phyloP scores from a whole-genome alignment of 2,113 vertebrate species.

The Fregetta grallaria region DNA sequence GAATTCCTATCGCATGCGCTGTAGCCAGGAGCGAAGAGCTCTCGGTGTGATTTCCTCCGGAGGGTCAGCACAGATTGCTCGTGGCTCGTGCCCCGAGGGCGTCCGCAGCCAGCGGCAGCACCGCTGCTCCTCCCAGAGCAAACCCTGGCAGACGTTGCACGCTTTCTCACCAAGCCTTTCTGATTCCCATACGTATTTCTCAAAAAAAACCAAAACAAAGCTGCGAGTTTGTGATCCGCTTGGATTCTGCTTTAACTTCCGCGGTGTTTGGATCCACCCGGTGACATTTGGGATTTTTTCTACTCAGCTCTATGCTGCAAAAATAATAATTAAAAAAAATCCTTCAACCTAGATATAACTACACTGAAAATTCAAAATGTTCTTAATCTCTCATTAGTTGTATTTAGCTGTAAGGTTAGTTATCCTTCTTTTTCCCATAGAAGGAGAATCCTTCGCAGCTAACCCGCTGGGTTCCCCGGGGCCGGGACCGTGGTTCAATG shows the following conservation, averaged over 20 bases:
- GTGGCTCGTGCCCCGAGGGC: background rate
- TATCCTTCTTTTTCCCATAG: background rate
- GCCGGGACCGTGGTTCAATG: fast-evolving
- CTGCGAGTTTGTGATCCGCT: background rate
- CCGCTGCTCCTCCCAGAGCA: background rate
- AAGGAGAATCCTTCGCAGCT: background rate
- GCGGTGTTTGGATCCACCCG: fast-evolving
- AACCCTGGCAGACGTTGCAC: fast-evolving
- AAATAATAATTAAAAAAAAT: background rate
- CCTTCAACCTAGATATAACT: background rate
- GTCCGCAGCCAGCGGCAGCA: background rate
- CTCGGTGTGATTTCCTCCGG: background rate
- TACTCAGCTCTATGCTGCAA: background rate
- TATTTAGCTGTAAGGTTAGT: background rate
- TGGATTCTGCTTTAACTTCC: background rate
- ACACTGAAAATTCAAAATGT: too few relatives aligned
- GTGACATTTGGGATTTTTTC: background rate
- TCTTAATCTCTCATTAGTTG: too few relatives aligned
- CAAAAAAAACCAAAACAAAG: background rate
- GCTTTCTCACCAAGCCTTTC: background rate
- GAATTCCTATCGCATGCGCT: background rate
- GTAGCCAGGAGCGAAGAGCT: background rate
- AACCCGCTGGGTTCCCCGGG: fast-evolving
- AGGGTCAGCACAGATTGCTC: background rate
- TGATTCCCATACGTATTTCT: background rate